Percentiles rank a stretch among this genome's conserved stretches.
phyloP scores from a whole-genome alignment of 2,797 vertebrate species.

The Sebastes iracundus region DNA sequence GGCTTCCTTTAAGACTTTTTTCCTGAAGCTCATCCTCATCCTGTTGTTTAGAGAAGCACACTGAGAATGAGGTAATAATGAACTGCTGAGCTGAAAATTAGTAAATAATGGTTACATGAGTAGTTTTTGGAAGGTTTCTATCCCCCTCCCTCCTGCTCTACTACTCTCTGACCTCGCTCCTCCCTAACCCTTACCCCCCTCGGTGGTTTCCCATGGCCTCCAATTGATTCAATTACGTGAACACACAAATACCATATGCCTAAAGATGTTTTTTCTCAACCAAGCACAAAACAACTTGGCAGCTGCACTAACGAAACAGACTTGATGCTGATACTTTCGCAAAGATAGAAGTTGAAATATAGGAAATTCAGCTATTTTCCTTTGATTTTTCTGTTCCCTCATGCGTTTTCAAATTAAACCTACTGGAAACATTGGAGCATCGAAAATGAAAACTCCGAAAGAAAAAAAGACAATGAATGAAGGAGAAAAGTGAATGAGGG shows the following conservation, averaged over 20 bases:
- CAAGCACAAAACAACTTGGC: constrained; percentile 31
- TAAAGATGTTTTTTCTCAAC: constrained; percentile 66
- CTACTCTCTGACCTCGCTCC: constrained; percentile 72
- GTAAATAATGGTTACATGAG: constrained; percentile 58
- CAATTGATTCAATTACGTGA: constrained; percentile 82
- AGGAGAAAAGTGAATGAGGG: constrained; percentile 38
- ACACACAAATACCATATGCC: constrained; percentile 79
- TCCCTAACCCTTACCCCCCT: constrained; percentile 74
- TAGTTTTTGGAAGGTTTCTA: constrained; percentile 43
- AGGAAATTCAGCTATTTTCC: background rate
- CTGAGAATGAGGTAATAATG: constrained; percentile 50
- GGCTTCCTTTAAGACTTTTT: constrained; percentile 33
- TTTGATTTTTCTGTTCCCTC: background rate
- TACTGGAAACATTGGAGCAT: constrained; percentile 38
- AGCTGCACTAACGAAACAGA: constrained; percentile 25
- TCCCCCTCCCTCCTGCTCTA: constrained; percentile 48
- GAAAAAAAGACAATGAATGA: constrained; percentile 39
- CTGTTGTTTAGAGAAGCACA: constrained; percentile 36
- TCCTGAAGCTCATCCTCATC: constrained; percentile 29
- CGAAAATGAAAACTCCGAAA: constrained; percentile 31
- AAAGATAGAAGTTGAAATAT: background rate
- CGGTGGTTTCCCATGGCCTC: constrained; percentile 78
- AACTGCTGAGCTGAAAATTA: constrained; percentile 59
- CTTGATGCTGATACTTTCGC: background rate
- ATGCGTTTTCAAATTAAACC: background rate